A percentile compares a stretch with the other conserved stretches of the same genome.
Conservation (phyloP, 2,888 invertebrate genomes). For the Mesorhabditis belari region DNA sequence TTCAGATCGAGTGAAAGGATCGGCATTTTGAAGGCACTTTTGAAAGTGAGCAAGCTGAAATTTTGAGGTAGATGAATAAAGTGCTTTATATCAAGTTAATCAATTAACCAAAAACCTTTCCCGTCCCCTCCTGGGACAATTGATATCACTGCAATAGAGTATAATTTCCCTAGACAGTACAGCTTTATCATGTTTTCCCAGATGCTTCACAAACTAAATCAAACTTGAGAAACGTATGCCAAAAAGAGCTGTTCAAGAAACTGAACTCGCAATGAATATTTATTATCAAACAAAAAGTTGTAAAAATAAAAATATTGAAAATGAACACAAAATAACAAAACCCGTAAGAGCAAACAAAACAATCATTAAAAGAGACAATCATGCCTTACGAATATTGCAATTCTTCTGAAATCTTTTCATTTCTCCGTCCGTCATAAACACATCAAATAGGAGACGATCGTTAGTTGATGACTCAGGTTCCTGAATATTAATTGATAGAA, state of each 20-base stretch:
- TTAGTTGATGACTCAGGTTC: neutral
- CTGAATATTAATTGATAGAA: neutral
- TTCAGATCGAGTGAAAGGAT: constrained; percentile 35
- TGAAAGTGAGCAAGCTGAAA: neutral
- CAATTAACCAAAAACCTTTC: too few species aligned
- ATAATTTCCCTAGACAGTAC: neutral
- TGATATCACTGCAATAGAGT: too few species aligned
- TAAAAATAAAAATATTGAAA: neutral
- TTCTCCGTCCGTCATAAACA: constrained; percentile 44
- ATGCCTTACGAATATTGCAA: constrained; percentile 11
- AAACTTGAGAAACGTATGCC: constrained; percentile 6
- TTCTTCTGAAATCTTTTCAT: constrained; percentile 21
- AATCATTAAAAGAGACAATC: neutral
- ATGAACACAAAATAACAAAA: neutral
- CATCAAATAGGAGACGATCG: constrained; percentile 32
- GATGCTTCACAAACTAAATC: constrained; percentile 4
- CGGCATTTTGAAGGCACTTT: constrained; percentile 15
- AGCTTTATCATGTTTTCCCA: constrained; percentile 4
- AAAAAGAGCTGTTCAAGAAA: constrained; percentile 10
- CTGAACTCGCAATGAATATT: neutral
- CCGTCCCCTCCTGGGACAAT: too few species aligned
- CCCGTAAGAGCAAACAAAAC: neutral
- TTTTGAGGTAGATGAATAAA: neutral
- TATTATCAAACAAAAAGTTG: constrained; percentile 1
- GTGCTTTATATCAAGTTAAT: too few species aligned